Evolutionary conservation across 35 echinoderm and acorn worm genomes (phyloP).

Genomic region (Lytechinus variegatus): DNA sequence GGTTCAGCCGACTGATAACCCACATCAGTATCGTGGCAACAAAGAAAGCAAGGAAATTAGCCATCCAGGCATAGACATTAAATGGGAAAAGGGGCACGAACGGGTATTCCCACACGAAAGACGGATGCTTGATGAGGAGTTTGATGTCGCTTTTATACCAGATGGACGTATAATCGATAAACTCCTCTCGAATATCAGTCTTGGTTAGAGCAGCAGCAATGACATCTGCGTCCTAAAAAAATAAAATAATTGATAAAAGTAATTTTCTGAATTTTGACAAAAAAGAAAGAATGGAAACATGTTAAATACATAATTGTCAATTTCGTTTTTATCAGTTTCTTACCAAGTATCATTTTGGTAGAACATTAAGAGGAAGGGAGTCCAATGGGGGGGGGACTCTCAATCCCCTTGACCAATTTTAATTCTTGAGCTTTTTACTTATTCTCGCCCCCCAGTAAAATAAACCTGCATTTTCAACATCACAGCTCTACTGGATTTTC

Average conservation of each 20-base stretch:
- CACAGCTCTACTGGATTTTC: no score
- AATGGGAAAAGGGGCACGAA: constrained; percentile 79
- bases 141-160: constrained; percentile 63
- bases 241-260: neutral
- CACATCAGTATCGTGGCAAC: constrained; percentile 63
- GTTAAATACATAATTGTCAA: no score
- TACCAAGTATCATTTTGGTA: no score
- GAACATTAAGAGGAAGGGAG: no score
- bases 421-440: no score
- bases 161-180: constrained; percentile 70
- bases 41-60: constrained; percentile 68
- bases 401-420: no score
- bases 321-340: no score
- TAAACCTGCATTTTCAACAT: no score
- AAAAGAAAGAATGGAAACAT: no score
- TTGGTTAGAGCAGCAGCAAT: constrained; percentile 75
- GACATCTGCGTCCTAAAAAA: constrained; percentile 84
- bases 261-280: no score
- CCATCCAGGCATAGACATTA: constrained; percentile 70
- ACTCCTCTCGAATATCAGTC: constrained; percentile 66
- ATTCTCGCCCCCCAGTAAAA: no score
- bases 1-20: constrained; percentile 61
- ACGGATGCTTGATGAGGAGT: constrained; percentile 70
- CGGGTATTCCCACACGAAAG: constrained; percentile 68
- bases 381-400: no score